Evolutionary conservation across 1,140 invertebrate species (phyloP).

Genomic region (Aphaenogaster rudis): DNA sequence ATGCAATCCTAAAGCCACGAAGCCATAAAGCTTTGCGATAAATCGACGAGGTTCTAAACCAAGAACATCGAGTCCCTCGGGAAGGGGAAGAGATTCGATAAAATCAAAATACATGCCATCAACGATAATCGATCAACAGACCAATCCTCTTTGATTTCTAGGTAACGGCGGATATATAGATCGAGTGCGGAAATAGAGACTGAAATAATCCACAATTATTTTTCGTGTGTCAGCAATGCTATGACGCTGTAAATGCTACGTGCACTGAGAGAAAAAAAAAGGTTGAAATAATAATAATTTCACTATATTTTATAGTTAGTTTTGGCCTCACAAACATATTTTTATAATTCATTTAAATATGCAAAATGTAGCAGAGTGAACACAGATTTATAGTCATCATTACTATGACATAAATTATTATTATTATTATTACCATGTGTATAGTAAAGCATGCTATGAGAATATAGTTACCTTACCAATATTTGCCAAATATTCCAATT

Average conservation of each 20-base stretch:
- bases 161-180: neutral
- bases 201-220: neutral
- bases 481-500: too few species aligned
- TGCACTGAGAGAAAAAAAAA: too few species aligned
- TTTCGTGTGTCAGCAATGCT: neutral
- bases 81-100: slow-evolving; percentile 31
- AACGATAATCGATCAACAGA: neutral
- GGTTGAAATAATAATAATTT: too few species aligned
- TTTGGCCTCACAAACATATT: too few species aligned
- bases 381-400: too few species aligned
- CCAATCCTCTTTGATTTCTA: slow-evolving; percentile 7
- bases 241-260: neutral
- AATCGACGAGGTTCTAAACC: slow-evolving; percentile 40
- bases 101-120: slow-evolving; percentile 55
- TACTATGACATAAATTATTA: too few species aligned
- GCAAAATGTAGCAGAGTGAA: too few species aligned
- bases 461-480: too few species aligned
- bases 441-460: too few species aligned
- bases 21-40: slow-evolving; percentile 69
- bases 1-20: slow-evolving; percentile 58
- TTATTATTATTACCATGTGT: too few species aligned
- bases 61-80: slow-evolving; percentile 43
- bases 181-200: neutral
- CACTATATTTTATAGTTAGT: too few species aligned
- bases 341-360: too few species aligned